phyloP scores from a whole-genome alignment of 2,113 vertebrate genomes.

The Anguilla rostrata region DNA sequence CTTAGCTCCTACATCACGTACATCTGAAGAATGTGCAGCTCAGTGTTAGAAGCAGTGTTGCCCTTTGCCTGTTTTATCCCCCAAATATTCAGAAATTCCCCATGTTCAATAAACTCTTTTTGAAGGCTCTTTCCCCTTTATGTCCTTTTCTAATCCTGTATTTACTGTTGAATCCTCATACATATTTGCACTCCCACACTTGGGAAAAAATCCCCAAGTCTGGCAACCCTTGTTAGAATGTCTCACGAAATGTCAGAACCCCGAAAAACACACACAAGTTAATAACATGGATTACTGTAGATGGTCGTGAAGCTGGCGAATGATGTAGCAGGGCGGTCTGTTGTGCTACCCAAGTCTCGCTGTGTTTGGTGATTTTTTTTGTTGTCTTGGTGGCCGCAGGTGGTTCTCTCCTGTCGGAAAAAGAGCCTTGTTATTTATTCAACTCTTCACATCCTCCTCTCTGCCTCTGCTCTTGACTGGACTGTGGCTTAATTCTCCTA shows the following conservation, averaged over 20 bases:
- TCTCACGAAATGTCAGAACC: neutral
- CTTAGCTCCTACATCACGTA: no score
- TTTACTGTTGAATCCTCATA: no score
- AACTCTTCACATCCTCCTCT: constrained; percentile 32
- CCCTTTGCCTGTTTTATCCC: no score
- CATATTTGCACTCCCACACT: no score
- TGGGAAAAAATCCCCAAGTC: no score
- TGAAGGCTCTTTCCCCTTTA: no score
- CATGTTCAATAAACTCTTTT: no score
- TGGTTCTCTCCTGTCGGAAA: neutral
- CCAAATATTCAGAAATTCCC: no score
- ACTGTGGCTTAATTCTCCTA: constrained; percentile 35
- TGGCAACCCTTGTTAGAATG: neutral
- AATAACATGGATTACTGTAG: neutral
- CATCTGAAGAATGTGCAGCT: no score
- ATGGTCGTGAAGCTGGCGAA: constrained; percentile 30
- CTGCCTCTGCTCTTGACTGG: constrained; percentile 35
- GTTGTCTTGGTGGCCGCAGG: neutral
- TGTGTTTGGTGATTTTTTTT: neutral
- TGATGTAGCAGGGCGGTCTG: neutral
- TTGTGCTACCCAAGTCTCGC: constrained; percentile 20
- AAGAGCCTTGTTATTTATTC: constrained; percentile 13
- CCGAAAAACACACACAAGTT: neutral
- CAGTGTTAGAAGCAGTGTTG: no score
- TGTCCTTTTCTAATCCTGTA: no score